Evolutionary conservation across 2,888 invertebrate species (phyloP), one percentile per base, ranked within the genome.

Genomic region (Drosophila demipolita): DNA sequence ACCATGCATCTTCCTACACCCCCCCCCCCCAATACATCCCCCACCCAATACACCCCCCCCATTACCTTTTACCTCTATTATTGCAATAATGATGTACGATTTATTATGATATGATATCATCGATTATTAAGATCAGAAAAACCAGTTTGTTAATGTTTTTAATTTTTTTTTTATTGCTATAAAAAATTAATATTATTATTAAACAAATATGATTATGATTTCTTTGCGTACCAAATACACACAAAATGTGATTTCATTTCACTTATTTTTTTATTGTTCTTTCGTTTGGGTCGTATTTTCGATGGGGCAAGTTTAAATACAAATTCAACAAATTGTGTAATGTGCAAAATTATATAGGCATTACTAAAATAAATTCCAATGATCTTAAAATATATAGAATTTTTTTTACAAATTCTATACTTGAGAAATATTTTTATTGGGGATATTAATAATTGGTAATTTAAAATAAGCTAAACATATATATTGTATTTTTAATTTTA

Each of bases 221-320:
- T 86, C 81, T 86, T 84, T 86, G 87, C 74, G 78, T 88, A 85
- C 89, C 84, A 88, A 85, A 85, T 88, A 85, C 82, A 85, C 87
- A 85, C 75, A 88, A 83, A 72, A 71, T 88, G 87, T 88, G 89
- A 88, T 86, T 85, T 83, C 53, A 80, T 76, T 73, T 79, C 53
- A 71, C 33, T 49, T 62, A 23, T 12, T 36, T 66, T 58, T 61
- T 29, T 36, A 17, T 17, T 38, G 38, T 38, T 8, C 35, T 35
- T 53, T 59, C 20, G 20, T 42, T 49, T 49, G 35, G 49, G 12
- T 42, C 40, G 58, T 15, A 11, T 54, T 54, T 36, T 52, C 12
- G 1, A 5, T n/a, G 40, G 40, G 40, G 11, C 20, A 20, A 45
- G 12, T 20, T n/a, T 9, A 40, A n/a, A n/a, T 40, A 2, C n/a